Conservation (phyloP, 2,797 vertebrate species). For the Pangasius larnaudii region DNA sequence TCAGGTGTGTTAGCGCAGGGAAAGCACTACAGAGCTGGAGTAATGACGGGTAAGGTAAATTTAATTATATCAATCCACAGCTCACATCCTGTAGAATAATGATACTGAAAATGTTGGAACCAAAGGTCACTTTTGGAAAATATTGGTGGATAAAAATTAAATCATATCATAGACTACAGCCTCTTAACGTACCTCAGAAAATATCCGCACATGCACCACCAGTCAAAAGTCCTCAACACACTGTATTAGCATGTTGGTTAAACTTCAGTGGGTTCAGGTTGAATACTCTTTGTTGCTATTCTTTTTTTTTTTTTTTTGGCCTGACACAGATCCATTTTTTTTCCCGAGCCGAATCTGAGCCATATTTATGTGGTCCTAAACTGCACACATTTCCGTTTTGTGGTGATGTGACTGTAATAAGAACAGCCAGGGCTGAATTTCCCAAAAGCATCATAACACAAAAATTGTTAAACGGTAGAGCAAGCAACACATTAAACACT, state of each 20-base stretch:
- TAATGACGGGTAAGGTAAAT: not conserved
- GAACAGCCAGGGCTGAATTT: not conserved
- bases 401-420: not conserved
- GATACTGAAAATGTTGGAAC: not conserved
- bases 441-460: not conserved
- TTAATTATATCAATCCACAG: not conserved
- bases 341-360: too few species aligned
- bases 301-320: too few species aligned
- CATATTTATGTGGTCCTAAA: not conserved
- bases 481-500: not conserved
- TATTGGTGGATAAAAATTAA: not conserved
- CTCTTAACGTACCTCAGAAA: not conserved
- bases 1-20: slow-evolving; percentile 16
- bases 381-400: not conserved
- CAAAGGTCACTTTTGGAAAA: not conserved
- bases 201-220: not conserved
- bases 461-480: not conserved
- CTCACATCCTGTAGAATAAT: not conserved
- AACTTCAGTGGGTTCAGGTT: not conserved
- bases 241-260: not conserved
- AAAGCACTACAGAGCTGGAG: not conserved
- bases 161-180: not conserved
- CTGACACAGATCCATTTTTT: not conserved
- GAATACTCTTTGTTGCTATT: not conserved
- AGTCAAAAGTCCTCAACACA: not conserved